These are phyloP conservation scores for Adelognathus sp. DNA, from an alignment of 2,888 invertebrate genomes.

Conservation along the genomic window DNA sequence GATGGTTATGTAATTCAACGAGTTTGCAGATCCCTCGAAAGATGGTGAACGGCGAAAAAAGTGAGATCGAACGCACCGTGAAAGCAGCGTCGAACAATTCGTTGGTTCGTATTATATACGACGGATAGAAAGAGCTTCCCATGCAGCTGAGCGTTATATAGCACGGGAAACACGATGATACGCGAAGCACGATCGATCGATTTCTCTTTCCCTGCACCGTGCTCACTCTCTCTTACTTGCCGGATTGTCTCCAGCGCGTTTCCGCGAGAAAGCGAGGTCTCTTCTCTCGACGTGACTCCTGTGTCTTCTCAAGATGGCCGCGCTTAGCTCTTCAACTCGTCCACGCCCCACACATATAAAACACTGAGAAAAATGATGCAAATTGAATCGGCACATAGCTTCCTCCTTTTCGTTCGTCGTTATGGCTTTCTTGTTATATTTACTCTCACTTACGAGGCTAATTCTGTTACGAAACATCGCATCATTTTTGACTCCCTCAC, in stretches of 20 bases:
- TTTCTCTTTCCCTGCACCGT: constrained; percentile 40
- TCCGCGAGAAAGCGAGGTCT: constrained; percentile 44
- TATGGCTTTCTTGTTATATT: too few relatives aligned
- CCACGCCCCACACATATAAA: constrained; percentile 18
- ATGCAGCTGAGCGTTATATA: background rate
- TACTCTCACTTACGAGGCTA: too few relatives aligned
- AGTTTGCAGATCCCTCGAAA: constrained; percentile 31
- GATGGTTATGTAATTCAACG: constrained; percentile 25
- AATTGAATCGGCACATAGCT: too few relatives aligned
- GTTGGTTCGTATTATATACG: constrained; percentile 15
- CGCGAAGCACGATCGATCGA: constrained; percentile 49
- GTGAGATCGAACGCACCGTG: constrained; percentile 29
- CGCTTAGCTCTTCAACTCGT: constrained; percentile 1
- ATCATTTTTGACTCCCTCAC: too few relatives aligned
- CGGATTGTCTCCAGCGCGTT: constrained; percentile 34
- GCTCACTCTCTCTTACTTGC: background rate
- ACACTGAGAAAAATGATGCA: background rate
- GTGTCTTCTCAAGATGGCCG: constrained; percentile 31
- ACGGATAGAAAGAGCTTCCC: constrained; percentile 23
- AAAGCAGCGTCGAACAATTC: constrained; percentile 40
- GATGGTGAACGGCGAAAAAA: constrained; percentile 1
- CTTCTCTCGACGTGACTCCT: constrained; percentile 34
- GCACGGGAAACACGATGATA: constrained; percentile 28
- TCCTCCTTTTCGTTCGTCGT: too few relatives aligned
- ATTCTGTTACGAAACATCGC: too few relatives aligned